Evolutionary conservation across 1,140 invertebrate genomes (phyloP), one percentile per base, ranked within the genome.

Genomic region (Drosophila mauritiana): DNA sequence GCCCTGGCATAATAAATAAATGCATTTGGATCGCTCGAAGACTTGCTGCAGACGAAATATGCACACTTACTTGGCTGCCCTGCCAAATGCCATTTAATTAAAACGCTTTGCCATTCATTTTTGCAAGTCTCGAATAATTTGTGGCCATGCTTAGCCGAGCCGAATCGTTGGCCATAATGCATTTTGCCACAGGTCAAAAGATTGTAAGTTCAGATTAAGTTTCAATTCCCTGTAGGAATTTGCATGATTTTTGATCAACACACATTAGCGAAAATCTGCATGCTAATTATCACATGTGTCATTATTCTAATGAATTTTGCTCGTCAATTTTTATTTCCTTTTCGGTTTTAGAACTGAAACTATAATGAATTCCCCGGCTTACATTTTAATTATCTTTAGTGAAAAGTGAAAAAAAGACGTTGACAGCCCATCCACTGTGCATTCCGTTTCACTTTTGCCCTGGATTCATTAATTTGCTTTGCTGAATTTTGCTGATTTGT

Each of bases 1-100:
- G 61, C 59, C 40, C 22, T 42, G 63, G 64, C 80, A 78, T 56
- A 52, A 83, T 83, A 83, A 83, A 78, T 83, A 83, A 75, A 43
- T 63, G 62, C 59, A 61, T 63, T 73, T 53, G 37, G 52, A 59
- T 56, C 51, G 67, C 73, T 45, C 36, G 37, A 22, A 25, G 64
- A 56, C 59, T 22, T 42, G 34, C 42, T 22, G 27, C 43, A 48
- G 52, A 58, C 20, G 13, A 27, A 40, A 40, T 27, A 39, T 52
- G 46, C 34, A 52, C 11, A 39, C 43, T 58, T 39, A 25, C 31
- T 37, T 59, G 25, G 13, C 52, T 27, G 39, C 13, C 6, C 42
- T 25, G 64, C 36, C 36, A 65, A 51, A 34, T 67, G 61, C 67
- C 63, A 68, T 63, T 61, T 73, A 73, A 73, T 73, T 62, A 62